Conservation (phyloP, 2,797 vertebrate genomes). For the Pelochelys cantorii region DNA sequence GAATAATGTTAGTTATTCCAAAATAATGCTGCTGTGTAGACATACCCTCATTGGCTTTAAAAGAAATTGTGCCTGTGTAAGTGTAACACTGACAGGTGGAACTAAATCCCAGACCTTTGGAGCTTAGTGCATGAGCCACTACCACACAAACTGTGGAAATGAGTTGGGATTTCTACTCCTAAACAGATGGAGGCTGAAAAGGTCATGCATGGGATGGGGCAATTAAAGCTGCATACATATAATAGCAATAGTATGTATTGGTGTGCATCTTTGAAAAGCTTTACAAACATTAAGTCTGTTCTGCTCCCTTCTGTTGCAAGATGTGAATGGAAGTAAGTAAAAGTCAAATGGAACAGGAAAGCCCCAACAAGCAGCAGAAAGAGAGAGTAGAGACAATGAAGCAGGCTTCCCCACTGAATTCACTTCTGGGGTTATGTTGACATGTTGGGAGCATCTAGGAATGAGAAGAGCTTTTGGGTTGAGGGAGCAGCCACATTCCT, state of each 20-base stretch:
- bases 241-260: accelerated
- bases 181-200: not conserved
- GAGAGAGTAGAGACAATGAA: not conserved
- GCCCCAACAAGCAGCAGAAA: accelerated
- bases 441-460: not conserved
- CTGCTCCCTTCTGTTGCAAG: not conserved
- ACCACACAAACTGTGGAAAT: too few species aligned
- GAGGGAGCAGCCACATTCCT: not conserved
- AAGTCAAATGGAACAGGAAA: not conserved
- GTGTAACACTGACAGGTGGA: not conserved
- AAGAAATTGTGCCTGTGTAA: not conserved
- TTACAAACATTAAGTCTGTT: not conserved
- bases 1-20: too few species aligned
- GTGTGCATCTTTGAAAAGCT: not conserved
- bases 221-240: not conserved
- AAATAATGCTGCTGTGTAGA: too few species aligned
- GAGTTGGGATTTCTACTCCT: accelerated
- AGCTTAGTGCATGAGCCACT: too few species aligned
- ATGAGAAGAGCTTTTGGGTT: not conserved
- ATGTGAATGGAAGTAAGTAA: not conserved
- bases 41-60: accelerated
- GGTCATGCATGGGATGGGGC: not conserved
- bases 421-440: not conserved
- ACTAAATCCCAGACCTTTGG: too few species aligned
- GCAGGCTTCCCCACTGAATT: not conserved